Evolutionary conservation across 2,888 invertebrate species (phyloP).

Genomic region (Tillus elongatus): DNA sequence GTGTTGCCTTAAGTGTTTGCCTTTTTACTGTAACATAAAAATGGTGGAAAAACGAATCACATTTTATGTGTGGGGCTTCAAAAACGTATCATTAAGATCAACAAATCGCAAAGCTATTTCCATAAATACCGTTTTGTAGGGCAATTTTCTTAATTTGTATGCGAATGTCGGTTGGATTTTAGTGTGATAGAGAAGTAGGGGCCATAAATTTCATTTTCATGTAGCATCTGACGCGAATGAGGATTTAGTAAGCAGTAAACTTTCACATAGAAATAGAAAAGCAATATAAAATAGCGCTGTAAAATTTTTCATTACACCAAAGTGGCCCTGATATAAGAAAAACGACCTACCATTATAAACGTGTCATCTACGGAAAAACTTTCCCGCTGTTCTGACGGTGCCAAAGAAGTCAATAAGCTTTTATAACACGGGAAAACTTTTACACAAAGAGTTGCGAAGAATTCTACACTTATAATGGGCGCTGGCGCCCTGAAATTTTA

Average conservation of each 20-base stretch:
- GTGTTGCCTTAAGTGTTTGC: too few species aligned
- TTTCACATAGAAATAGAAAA: conserved; percentile 28
- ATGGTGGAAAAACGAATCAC: too few species aligned
- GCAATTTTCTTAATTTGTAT: too few species aligned
- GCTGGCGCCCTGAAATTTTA: conserved; percentile 1
- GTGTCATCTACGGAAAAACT: conserved; percentile 29
- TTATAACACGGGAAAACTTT: conserved; percentile 8
- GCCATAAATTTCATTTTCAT: conserved; percentile 25
- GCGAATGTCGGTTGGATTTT: too few species aligned
- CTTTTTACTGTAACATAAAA: too few species aligned
- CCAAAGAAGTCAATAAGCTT: conserved; percentile 21
- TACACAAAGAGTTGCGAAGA: background rate
- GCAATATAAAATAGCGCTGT: conserved; percentile 25
- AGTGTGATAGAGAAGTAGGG: conserved; percentile 13
- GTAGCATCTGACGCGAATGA: conserved; percentile 23
- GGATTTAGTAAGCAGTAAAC: conserved; percentile 28
- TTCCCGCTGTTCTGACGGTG: conserved; percentile 23
- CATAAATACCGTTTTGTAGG: too few species aligned
- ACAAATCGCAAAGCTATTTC: too few species aligned
- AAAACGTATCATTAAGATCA: too few species aligned
- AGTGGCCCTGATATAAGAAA: conserved; percentile 28
- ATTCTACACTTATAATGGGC: conserved; percentile 7
- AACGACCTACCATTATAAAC: conserved; percentile 31
- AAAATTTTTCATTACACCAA: conserved; percentile 36
- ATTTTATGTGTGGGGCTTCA: too few species aligned